phyloP scores from a whole-genome alignment of 2,888 invertebrate genomes.

The Lasioglossum marginatum region DNA sequence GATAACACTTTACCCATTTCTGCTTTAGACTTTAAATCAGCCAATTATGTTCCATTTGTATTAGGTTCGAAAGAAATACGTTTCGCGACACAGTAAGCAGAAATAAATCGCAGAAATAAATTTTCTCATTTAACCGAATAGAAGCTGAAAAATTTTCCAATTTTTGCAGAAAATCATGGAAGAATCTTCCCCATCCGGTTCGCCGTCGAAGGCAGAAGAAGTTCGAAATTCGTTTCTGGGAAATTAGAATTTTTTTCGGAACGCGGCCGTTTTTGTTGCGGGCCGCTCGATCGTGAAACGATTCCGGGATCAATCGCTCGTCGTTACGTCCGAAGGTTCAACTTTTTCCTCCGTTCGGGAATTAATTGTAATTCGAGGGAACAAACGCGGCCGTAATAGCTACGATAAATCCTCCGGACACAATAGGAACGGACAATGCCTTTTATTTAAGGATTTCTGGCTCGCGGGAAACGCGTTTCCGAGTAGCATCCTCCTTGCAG shows the following conservation, averaged over 20 bases:
- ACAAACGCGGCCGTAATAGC: conserved; percentile 15
- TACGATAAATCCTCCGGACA: conserved; percentile 15
- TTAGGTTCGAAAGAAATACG: not conserved
- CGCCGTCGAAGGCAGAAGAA: not conserved
- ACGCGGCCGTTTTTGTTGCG: not conserved
- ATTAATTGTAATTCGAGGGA: conserved; percentile 25
- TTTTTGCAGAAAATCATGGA: not conserved
- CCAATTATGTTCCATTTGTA: not conserved
- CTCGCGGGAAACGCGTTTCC: conserved; percentile 10
- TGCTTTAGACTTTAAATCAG: not conserved
- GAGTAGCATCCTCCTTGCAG: not conserved
- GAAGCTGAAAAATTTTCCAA: not conserved
- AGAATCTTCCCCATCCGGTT: not conserved
- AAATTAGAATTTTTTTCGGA: conserved; percentile 9
- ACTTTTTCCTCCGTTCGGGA: conserved; percentile 9
- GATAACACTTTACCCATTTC: not conserved
- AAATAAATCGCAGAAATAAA: not conserved
- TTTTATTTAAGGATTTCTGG: conserved; percentile 23
- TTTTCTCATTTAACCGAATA: not conserved
- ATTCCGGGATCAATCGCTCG: not conserved
- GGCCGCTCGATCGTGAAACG: not conserved
- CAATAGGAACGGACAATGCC: conserved; percentile 19
- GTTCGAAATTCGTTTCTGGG: not conserved
- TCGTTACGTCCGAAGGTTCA: not conserved
- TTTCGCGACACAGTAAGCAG: not conserved